Evolutionary conservation across 2,797 vertebrate species (phyloP).

Genomic region (Cyclura pinguis): DNA sequence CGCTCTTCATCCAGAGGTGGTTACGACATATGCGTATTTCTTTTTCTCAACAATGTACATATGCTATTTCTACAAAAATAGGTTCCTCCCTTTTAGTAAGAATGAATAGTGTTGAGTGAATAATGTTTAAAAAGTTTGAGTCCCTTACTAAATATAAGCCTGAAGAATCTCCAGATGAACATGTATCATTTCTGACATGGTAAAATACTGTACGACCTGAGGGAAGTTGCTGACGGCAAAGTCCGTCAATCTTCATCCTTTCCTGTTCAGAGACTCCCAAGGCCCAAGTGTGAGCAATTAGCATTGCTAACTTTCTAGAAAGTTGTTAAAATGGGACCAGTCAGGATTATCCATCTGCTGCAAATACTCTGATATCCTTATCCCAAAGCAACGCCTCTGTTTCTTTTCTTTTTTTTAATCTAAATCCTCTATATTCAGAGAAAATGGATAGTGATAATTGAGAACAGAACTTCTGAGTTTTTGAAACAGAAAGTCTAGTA

Average conservation of each 20-base stretch:
- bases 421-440: constrained; percentile 20
- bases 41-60: background rate
- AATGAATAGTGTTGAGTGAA: constrained; percentile 2
- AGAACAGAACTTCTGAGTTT: background rate
- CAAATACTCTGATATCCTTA: background rate
- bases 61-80: background rate
- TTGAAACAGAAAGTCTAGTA: constrained; percentile 17
- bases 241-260: constrained; percentile 9
- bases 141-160: constrained; percentile 11
- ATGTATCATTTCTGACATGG: constrained; percentile 10
- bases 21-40: background rate
- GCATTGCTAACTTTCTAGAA: constrained; percentile 38
- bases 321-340: background rate
- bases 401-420: background rate
- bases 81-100: background rate
- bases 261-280: constrained; percentile 42
- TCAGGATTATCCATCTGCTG: background rate
- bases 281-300: constrained; percentile 25
- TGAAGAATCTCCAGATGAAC: constrained; percentile 7
- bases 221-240: background rate
- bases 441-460: background rate
- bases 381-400: background rate
- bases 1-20: background rate
- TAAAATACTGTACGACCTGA: background rate
- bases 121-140: background rate